Base-by-base conservation (phyloP, 2,888 invertebrate species). In the Tetheella fluctuosa region DNA sequence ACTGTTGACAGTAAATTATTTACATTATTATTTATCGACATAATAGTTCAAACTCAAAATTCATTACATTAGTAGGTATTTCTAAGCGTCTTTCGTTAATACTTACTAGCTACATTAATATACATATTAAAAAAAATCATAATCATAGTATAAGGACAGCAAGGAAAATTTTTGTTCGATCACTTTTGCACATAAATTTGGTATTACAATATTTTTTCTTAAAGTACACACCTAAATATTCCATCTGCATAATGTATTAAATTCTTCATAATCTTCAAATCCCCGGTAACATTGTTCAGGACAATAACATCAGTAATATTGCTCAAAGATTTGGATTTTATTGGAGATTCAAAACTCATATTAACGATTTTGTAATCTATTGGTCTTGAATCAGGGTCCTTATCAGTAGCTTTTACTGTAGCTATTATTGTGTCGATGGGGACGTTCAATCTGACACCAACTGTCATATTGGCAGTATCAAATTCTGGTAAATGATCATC, bases 401-500 rank as follows among this genome's bases (percentile, higher is more conserved):
- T 90, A 76, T 97, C 97, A 2, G 80, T 87, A 0, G 97, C 97
- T 69, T 94, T 94, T 3, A 97, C 82, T 0, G 95, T 95, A 0
- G 95, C 94, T 34, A 97, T 93, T 17, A 95, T 91, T 0, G 96
- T 96, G 65, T 96, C 96, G 28, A 96, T 93, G 0, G 96, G 96
- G 0, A 96, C 95, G 78, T 96, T 96, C 1, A 96, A 90, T 52
- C 96, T 93, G 0, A 97, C 96, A 1, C 97, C 96, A 7, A 96
- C 88, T 0, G 96, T 96, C 64, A 95, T 85, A 65, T 95, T 94
- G 3, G 94, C 91, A 25, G 92, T 93, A 48, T 90, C 91, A 64
- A 97, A 97, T 67, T 94, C 88, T 0, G 97, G 97, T 39, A 95
- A 82, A 78, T 97, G 96, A 70, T 97, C 97, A 71, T 97, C 97